Evolutionary conservation across 2,888 invertebrate genomes (phyloP).

Genomic region (Lymantria dispar): DNA sequence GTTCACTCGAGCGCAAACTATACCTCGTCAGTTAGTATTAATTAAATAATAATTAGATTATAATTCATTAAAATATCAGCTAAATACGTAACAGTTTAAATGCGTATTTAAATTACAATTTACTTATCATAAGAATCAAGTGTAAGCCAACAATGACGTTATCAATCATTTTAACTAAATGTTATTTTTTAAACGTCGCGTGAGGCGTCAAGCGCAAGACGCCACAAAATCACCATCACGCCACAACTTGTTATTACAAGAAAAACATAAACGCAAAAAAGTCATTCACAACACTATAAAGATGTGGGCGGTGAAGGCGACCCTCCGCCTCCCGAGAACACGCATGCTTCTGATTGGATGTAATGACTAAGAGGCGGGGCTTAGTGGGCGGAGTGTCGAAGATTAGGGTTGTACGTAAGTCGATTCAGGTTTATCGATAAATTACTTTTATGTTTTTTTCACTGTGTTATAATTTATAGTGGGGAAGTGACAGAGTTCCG

Average conservation of each 20-base stretch:
- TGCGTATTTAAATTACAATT: background rate
- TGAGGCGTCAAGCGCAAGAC: slow-evolving; percentile 61
- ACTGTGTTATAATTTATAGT: slow-evolving; percentile 70
- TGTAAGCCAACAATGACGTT: slow-evolving; percentile 21
- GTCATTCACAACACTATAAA: slow-evolving; percentile 74
- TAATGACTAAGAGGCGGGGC: slow-evolving; percentile 56
- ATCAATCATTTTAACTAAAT: slow-evolving; percentile 30
- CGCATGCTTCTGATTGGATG: slow-evolving; percentile 54
- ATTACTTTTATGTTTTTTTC: slow-evolving; percentile 55
- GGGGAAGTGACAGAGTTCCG: slow-evolving; percentile 65
- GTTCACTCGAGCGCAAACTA: background rate
- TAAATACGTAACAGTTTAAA: background rate
- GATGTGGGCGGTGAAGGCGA: slow-evolving; percentile 54
- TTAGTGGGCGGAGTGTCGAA: slow-evolving; percentile 46
- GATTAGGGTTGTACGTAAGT: slow-evolving; percentile 60
- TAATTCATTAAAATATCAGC: background rate
- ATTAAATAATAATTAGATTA: slow-evolving; percentile 28
- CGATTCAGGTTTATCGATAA: slow-evolving; percentile 66
- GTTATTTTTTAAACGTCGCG: slow-evolving; percentile 48
- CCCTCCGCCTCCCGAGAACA: slow-evolving; percentile 46
- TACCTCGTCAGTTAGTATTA: slow-evolving; percentile 25
- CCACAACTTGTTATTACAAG: slow-evolving; percentile 53
- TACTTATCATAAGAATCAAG: slow-evolving; percentile 15
- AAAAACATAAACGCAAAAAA: slow-evolving; percentile 66
- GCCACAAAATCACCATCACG: slow-evolving; percentile 50